A percentile compares a stretch with the other conserved stretches of the same genome.
These are phyloP conservation scores for Craterocephalus amniculus DNA, from an alignment of 2,797 vertebrate species.

Conservation along the genomic window DNA sequence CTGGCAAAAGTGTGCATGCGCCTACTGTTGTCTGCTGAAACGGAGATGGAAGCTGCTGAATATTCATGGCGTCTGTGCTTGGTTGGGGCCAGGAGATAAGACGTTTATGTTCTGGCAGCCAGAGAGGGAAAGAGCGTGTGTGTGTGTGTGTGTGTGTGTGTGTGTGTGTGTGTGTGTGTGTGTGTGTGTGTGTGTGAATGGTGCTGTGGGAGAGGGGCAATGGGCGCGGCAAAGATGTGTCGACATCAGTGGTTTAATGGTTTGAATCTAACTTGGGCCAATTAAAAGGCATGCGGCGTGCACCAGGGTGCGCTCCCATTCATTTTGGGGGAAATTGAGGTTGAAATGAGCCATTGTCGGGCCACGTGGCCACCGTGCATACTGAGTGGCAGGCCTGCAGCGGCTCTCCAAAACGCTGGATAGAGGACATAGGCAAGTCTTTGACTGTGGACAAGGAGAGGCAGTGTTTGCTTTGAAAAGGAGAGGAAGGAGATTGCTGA, in stretches of 20 bases:
- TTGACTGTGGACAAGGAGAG: conserved; percentile 72
- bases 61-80: conserved; percentile 77
- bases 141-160: conserved; percentile 21
- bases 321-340: conserved; percentile 85
- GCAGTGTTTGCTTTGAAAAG: conserved; percentile 73
- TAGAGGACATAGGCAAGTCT: conserved; percentile 72
- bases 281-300: conserved; percentile 80
- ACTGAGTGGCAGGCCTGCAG: conserved; percentile 72
- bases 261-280: conserved; percentile 82
- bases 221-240: conserved; percentile 68
- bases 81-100: conserved; percentile 72
- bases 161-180: conserved; percentile 33
- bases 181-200: conserved; percentile 31
- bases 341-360: conserved; percentile 84
- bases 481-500: conserved; percentile 68
- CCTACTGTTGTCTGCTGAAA: conserved; percentile 68
- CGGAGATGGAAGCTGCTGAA: conserved; percentile 75
- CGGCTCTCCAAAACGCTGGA: conserved; percentile 72
- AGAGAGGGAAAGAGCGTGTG: conserved; percentile 39
- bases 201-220: conserved; percentile 30
- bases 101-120: conserved; percentile 73
- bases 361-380: conserved; percentile 79
- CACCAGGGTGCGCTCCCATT: conserved; percentile 77
- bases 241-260: conserved; percentile 85
- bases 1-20: conserved; percentile 40